These are phyloP conservation scores for Bacillus rossius DNA, from an alignment of 1,140 invertebrate species.

Conservation along the genomic window DNA sequence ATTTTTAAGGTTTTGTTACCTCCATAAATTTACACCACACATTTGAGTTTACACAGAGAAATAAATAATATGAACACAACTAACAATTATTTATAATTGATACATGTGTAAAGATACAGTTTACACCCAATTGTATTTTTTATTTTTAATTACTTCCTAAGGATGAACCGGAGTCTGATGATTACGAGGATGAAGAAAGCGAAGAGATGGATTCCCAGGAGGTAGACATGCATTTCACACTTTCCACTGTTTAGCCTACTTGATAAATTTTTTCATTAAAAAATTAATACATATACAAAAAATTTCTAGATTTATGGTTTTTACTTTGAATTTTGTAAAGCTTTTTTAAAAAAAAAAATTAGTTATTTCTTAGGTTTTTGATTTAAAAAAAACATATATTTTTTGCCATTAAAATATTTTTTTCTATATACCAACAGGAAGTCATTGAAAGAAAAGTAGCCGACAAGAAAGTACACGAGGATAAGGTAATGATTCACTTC, in stretches of 20 bases:
- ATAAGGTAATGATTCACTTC: slow-evolving; percentile 12
- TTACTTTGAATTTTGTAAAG: too few relatives aligned
- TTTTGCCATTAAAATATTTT: too few relatives aligned
- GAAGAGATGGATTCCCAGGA: slow-evolving; percentile 11
- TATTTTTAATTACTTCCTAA: slow-evolving; percentile 27
- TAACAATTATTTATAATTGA: too few relatives aligned
- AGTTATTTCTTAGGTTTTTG: too few relatives aligned
- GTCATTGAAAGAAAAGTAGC: slow-evolving; percentile 14
- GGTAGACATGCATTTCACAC: slow-evolving; percentile 9
- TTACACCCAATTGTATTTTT: neutral
- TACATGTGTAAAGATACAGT: neutral
- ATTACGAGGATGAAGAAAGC: slow-evolving; percentile 17
- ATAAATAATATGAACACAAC: too few relatives aligned
- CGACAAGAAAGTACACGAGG: slow-evolving; percentile 21
- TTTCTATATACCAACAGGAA: slow-evolving; percentile 10
- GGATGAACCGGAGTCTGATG: slow-evolving; percentile 5
- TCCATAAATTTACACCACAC: too few relatives aligned
- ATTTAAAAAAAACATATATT: too few relatives aligned
- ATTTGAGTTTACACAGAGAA: too few relatives aligned
- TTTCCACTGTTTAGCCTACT: neutral
- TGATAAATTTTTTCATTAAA: slow-evolving; percentile 1
- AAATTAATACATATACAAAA: too few relatives aligned
- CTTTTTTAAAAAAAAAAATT: too few relatives aligned
- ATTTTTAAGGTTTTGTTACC: too few relatives aligned
- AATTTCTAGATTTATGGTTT: too few relatives aligned